Evolutionary conservation across 2,797 vertebrate species (phyloP).

Genomic region (Chromis chromis): DNA sequence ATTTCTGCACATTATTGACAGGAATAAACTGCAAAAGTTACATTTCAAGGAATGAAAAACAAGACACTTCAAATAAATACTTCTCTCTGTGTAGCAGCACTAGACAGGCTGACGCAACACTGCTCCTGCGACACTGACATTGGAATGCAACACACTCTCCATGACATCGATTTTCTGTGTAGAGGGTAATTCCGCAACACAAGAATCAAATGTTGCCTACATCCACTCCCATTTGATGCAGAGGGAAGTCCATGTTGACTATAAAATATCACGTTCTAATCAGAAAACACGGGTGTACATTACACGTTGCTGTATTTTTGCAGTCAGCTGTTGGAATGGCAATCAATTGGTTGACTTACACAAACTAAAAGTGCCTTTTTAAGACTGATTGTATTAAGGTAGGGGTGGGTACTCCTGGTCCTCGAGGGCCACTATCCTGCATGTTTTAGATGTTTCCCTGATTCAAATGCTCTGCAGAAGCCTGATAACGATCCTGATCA

Average conservation of each 20-base stretch:
- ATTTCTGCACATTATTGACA: not conserved
- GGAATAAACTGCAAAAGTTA: not conserved
- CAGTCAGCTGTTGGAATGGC: too few relatives aligned
- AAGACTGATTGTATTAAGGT: too few relatives aligned
- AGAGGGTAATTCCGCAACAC: slow-evolving; percentile 20
- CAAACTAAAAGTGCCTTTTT: too few relatives aligned
- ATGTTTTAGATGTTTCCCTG: too few relatives aligned
- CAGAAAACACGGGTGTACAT: too few relatives aligned
- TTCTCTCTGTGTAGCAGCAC: not conserved
- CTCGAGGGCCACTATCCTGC: too few relatives aligned
- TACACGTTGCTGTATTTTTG: too few relatives aligned
- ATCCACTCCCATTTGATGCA: not conserved
- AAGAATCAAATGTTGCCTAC: slow-evolving; percentile 12
- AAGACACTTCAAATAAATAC: not conserved
- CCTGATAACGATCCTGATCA: too few relatives aligned
- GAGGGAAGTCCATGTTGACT: not conserved
- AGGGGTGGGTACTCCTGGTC: too few relatives aligned
- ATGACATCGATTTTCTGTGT: slow-evolving; percentile 39
- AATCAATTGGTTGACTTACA: too few relatives aligned
- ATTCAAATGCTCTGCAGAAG: too few relatives aligned
- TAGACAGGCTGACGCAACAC: slow-evolving; percentile 2
- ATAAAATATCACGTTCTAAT: too few relatives aligned
- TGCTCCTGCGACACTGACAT: not conserved
- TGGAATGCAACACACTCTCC: slow-evolving; percentile 18
- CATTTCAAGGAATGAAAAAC: slow-evolving; percentile 1